Evolutionary conservation across 37 sponge, comb jelly and placozoan genomes (phyloP).

Genomic region (Corticium candelabrum): DNA sequence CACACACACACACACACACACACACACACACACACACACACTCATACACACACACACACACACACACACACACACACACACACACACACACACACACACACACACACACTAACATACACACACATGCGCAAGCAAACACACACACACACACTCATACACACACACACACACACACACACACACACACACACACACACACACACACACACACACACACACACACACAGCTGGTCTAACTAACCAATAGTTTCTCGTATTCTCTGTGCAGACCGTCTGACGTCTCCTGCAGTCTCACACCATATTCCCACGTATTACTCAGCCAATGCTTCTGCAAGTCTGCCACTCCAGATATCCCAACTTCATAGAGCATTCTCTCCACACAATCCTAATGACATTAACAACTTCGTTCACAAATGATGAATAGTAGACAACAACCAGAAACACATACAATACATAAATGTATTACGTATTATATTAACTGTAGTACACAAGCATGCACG

Average conservation of each 20-base stretch:
- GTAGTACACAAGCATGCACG: no score
- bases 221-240: neutral
- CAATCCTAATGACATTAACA: no score
- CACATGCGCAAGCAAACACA: no score
- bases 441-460: no score
- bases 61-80: slow-evolving; percentile 6
- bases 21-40: slow-evolving; percentile 16
- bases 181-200: slow-evolving; percentile 9
- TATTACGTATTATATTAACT: no score
- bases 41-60: no score
- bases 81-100: slow-evolving; percentile 6
- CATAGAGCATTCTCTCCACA: neutral
- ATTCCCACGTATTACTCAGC: neutral
- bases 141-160: no score
- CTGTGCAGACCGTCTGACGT: slow-evolving; percentile 8
- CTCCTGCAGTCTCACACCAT: neutral
- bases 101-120: no score
- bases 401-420: no score
- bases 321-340: neutral
- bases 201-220: neutral
- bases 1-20: slow-evolving; percentile 24
- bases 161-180: neutral
- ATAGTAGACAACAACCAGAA: no score
- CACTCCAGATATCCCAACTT: neutral
- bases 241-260: neutral